Conservation (phyloP, 2,113 vertebrate species). For the Actenoides hombroni region DNA sequence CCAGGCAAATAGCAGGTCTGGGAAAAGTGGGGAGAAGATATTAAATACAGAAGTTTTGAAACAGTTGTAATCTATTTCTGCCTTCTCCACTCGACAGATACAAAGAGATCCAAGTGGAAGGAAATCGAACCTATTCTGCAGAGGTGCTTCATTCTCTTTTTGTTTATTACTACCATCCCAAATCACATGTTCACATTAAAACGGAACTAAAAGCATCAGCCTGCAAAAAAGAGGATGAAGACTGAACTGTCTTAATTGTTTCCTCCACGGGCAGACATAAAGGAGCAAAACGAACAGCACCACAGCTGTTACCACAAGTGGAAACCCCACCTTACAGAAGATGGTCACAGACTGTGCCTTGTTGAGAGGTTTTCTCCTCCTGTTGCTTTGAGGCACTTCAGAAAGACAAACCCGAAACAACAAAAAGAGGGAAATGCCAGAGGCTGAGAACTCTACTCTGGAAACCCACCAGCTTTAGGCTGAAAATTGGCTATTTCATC, state of each 20-base stretch:
- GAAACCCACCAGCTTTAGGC: not conserved
- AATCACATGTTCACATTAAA: not conserved
- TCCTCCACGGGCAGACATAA: not conserved
- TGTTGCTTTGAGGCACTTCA: not conserved
- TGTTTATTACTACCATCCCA: not conserved
- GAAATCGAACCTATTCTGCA: not conserved
- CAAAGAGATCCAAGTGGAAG: not conserved
- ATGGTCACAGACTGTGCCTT: not conserved
- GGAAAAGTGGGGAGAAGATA: not conserved
- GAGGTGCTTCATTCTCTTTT: not conserved
- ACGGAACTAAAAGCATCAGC: not conserved
- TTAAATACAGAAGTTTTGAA: not conserved
- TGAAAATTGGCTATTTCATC: not conserved
- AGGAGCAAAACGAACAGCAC: not conserved
- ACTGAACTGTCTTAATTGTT: not conserved
- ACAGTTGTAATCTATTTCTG: not conserved
- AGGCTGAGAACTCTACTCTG: not conserved
- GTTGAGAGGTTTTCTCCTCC: not conserved
- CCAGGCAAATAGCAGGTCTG: not conserved
- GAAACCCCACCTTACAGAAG: not conserved
- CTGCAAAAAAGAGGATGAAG: not conserved
- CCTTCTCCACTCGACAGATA: not conserved
- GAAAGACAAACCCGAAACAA: not conserved
- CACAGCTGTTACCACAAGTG: not conserved
- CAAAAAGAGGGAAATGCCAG: not conserved